Conservation (phyloP, 2,113 vertebrate genomes). For the Limanda limanda region DNA sequence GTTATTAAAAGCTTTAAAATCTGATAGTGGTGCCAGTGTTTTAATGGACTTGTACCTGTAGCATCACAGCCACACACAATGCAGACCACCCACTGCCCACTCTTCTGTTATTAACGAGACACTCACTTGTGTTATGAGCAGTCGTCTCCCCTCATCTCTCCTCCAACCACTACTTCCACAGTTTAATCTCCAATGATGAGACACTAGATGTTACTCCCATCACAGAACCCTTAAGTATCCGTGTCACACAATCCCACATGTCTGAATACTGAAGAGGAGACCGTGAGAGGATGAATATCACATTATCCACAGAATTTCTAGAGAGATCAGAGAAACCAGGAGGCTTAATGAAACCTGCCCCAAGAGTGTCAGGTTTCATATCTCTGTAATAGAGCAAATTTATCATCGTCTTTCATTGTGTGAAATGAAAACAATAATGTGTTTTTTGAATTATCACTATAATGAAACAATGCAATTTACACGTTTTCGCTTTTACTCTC, state of each 20-base stretch:
- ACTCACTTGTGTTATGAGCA: conserved; percentile 2
- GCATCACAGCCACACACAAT: neutral
- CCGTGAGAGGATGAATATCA: conserved; percentile 41
- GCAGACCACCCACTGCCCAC: neutral
- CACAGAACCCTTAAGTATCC: conserved; percentile 18
- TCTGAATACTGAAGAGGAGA: neutral
- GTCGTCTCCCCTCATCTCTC: conserved; percentile 2
- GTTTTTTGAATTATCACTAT: neutral
- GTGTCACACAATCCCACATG: conserved; percentile 36
- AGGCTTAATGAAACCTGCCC: conserved; percentile 32
- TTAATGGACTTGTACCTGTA: neutral
- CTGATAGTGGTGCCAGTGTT: neutral
- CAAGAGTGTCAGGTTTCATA: conserved; percentile 33
- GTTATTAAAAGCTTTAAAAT: neutral
- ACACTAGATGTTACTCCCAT: conserved; percentile 22
- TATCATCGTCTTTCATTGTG: conserved; percentile 24
- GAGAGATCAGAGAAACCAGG: conserved; percentile 12
- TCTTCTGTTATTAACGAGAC: neutral
- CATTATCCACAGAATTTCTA: conserved; percentile 36
- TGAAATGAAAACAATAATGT: conserved; percentile 25
- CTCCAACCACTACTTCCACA: neutral
- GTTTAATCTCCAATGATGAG: neutral
- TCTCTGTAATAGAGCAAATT: neutral
- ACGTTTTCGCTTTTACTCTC: neutral
- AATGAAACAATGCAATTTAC: conserved; percentile 6